Percentiles rank a stretch among this genome's conserved stretches.
phyloP scores from a whole-genome alignment of 1,140 invertebrate species.

The Oscheius sp. region DNA sequence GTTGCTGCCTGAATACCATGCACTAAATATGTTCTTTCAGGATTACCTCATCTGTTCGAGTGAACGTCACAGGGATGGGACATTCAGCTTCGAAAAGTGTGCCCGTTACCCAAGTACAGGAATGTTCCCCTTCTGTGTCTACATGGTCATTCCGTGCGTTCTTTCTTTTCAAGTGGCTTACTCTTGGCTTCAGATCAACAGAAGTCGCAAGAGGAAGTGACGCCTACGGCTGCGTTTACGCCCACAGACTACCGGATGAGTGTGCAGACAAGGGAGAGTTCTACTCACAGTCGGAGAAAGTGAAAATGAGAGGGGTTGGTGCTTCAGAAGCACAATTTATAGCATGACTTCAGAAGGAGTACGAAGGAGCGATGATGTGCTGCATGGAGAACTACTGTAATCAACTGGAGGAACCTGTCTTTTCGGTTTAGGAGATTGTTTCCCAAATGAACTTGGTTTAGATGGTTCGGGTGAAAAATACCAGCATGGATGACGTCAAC shows the following conservation, averaged over 20 bases:
- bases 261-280: not conserved
- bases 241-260: not conserved
- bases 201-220: not conserved
- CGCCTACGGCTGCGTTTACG: not conserved
- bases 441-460: too few relatives aligned
- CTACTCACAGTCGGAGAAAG: too few relatives aligned
- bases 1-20: too few relatives aligned
- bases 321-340: too few relatives aligned
- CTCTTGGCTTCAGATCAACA: too few relatives aligned
- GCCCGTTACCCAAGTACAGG: not conserved
- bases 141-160: not conserved
- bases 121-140: not conserved
- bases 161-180: too few relatives aligned
- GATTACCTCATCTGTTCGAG: not conserved
- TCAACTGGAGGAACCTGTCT: not conserved
- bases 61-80: not conserved
- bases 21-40: too few relatives aligned
- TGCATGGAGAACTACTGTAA: not conserved
- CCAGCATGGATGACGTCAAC: not conserved
- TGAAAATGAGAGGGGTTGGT: too few relatives aligned
- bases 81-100: not conserved
- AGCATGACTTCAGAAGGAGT: not conserved
- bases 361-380: not conserved
- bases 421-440: too few relatives aligned
- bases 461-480: not conserved